Evolutionary conservation across 1,140 invertebrate genomes (phyloP).

Genomic region (Rhagoletis zephyria): DNA sequence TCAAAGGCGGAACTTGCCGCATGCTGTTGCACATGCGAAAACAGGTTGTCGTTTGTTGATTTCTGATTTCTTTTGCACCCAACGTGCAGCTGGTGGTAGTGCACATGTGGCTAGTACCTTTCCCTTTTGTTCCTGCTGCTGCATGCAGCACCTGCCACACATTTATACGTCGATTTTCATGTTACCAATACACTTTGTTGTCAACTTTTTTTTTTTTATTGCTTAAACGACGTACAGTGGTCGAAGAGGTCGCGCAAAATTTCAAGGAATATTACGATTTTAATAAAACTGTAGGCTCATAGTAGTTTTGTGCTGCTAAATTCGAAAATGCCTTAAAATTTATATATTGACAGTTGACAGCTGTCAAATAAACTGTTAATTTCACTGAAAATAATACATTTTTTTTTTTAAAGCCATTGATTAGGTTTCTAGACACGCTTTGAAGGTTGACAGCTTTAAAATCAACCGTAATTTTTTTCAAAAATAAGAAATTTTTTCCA

Average conservation of each 20-base stretch:
- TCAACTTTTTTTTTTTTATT: slow-evolving; percentile 8
- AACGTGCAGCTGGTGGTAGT: too few relatives aligned
- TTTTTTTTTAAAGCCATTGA: too few relatives aligned
- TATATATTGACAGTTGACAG: too few relatives aligned
- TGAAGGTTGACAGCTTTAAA: too few relatives aligned
- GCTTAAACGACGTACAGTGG: background rate
- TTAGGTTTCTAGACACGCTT: too few relatives aligned
- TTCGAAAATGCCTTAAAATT: too few relatives aligned
- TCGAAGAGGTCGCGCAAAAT: background rate
- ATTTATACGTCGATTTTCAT: slow-evolving; percentile 6
- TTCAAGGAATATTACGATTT: background rate
- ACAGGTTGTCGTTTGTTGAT: slow-evolving; percentile 23
- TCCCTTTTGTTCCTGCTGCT: background rate
- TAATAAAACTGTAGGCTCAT: too few relatives aligned
- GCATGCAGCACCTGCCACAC: background rate
- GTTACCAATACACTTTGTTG: background rate
- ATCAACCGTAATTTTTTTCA: too few relatives aligned
- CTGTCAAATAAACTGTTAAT: too few relatives aligned
- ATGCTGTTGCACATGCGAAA: background rate
- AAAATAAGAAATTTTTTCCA: too few relatives aligned
- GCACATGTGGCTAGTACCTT: background rate
- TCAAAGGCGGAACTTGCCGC: background rate
- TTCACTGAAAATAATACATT: too few relatives aligned
- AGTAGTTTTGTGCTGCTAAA: too few relatives aligned
- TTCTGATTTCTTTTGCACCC: background rate